Percentiles rank a stretch among this genome's conserved stretches.
Conservation (phyloP, 2,888 invertebrate species). For the Eupithecia abbreviata region DNA sequence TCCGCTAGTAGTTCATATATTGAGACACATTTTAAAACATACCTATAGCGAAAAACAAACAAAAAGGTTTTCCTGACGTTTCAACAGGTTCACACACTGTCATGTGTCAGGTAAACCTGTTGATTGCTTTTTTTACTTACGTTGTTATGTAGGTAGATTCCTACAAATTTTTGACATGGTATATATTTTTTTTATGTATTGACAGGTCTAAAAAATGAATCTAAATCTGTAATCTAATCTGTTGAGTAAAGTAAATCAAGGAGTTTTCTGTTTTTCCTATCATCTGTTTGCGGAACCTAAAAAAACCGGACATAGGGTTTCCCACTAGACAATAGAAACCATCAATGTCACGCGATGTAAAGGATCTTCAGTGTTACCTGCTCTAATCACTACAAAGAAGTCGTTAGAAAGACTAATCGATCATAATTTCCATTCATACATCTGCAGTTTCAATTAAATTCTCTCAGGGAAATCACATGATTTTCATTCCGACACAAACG, state of each 20-base stretch:
- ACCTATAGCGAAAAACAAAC: no score
- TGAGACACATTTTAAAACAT: no score
- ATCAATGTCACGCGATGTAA: neutral
- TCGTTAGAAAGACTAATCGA: neutral
- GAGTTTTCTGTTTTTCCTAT: neutral
- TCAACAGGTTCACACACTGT: no score
- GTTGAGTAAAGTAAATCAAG: neutral
- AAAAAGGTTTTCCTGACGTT: no score
- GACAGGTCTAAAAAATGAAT: no score
- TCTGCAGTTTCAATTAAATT: neutral
- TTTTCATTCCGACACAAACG: neutral
- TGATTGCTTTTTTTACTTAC: no score
- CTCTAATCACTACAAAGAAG: neutral
- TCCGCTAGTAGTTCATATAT: no score
- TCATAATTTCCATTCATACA: neutral
- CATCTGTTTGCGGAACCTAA: neutral
- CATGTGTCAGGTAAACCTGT: no score
- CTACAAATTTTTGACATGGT: no score
- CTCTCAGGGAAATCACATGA: neutral
- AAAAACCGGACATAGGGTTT: constrained; percentile 1
- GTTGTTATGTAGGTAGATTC: no score
- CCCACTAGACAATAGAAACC: neutral
- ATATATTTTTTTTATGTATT: no score
- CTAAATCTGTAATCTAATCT: no score
- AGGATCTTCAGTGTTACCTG: neutral